Percentiles rank a stretch among this genome's conserved stretches.
Evolutionary conservation across 2,888 invertebrate species (phyloP).

Genomic region (Monoplex corrugatus): DNA sequence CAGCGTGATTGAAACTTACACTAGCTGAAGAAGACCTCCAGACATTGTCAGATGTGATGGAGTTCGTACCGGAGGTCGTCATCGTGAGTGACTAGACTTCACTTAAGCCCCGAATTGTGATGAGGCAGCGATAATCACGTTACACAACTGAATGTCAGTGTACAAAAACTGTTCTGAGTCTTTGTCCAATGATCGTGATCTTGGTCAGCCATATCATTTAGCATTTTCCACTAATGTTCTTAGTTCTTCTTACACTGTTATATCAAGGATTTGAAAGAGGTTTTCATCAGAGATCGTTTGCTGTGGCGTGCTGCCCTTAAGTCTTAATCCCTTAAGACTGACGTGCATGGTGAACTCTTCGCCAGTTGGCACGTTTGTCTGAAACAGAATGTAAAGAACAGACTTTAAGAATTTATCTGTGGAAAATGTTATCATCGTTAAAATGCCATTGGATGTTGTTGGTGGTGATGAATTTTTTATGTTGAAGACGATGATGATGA

Average conservation of each 20-base stretch:
- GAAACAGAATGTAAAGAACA: too few species aligned
- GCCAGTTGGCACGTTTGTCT: too few species aligned
- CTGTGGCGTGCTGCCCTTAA: too few species aligned
- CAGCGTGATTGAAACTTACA: neutral
- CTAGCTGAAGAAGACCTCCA: neutral
- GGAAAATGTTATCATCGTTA: too few species aligned
- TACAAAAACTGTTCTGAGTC: neutral
- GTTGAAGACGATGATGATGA: neutral
- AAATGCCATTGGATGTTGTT: neutral
- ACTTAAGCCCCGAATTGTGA: neutral
- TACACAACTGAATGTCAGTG: neutral
- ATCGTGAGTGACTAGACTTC: neutral
- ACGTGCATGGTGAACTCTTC: too few species aligned
- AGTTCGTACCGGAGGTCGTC: neutral
- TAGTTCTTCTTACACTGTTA: too few species aligned
- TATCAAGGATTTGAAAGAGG: too few species aligned
- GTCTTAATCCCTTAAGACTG: too few species aligned
- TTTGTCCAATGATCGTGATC: neutral
- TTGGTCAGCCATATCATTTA: neutral
- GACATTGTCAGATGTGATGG: neutral
- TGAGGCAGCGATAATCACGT: too few species aligned
- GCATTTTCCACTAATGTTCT: neutral
- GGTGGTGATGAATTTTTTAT: neutral
- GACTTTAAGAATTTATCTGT: too few species aligned
- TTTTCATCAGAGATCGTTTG: too few species aligned